These are phyloP conservation scores for Ibidorhyncha struthersii DNA, from an alignment of 2,113 vertebrate species.

Conservation along the genomic window DNA sequence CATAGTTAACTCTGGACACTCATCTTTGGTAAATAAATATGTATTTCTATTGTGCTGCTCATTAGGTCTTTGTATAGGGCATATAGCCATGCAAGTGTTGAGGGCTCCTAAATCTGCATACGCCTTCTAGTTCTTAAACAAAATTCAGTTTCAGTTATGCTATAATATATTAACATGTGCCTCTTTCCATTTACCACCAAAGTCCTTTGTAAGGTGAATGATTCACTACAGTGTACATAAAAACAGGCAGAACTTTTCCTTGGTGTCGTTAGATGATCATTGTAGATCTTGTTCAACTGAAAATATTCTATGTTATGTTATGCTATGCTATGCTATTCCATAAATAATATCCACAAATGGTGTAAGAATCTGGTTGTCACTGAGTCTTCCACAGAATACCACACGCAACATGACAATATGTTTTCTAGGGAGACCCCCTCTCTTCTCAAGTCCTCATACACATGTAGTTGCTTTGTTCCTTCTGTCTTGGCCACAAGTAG, in stretches of 20 bases:
- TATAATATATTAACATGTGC: not conserved
- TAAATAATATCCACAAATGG: not conserved
- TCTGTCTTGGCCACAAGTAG: not conserved
- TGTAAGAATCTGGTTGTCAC: not conserved
- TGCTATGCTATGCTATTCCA: not conserved
- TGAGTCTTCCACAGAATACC: not conserved
- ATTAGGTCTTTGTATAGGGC: not conserved
- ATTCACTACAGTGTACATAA: not conserved
- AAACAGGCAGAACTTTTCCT: not conserved
- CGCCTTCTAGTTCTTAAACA: not conserved
- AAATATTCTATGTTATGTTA: not conserved
- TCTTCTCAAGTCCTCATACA: not conserved
- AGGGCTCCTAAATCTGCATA: not conserved
- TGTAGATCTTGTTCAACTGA: not conserved
- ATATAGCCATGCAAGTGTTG: not conserved
- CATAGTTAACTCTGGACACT: not conserved
- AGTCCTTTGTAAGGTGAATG: not conserved
- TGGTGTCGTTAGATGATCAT: not conserved
- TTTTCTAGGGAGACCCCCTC: rapidly evolving
- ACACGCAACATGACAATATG: rapidly evolving
- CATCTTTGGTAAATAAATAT: not conserved
- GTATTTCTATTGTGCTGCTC: not conserved
- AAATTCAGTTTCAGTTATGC: not conserved
- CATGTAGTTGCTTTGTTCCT: not conserved
- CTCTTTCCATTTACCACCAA: not conserved